Base-by-base conservation (phyloP, 2,113 vertebrate species). In the Petroica traversi region DNA sequence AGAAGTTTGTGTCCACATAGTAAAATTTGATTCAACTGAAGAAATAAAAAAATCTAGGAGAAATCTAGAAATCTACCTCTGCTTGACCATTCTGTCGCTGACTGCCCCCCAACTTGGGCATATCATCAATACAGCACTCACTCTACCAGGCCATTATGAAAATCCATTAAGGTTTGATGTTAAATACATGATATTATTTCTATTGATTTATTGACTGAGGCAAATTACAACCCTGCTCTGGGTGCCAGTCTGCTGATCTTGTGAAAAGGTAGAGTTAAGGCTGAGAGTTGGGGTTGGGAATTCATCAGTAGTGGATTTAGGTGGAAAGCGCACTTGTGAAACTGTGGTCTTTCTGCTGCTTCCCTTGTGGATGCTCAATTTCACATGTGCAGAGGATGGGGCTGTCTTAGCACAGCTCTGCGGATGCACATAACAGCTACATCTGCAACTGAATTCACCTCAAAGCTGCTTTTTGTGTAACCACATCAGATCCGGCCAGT, bases 301-400 rank as follows among this genome's bases (percentile, higher is more conserved):
- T n/a, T 49, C 34, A 82, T 82, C 71, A 73, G 19, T 0, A 2
- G 48, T 16, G 24, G 25, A 54, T 66, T 68, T 54, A 73, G 23
- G 33, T 69, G 15, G 38, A 69, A 85, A 85, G 12, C 6, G 38
- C 1, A 0, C 28, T 52, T 61, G 40, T 57, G 28, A 41, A 89
- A 26, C 69, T 57, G n/a, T 69, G n/a, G 22, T 64, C n/a, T 69
- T 58, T 67, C 69, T 79, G 45, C 52, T 89, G 54, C 73, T 68
- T 78, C 31, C 9, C 29, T 14, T 0, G 0, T 45, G 49, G 77
- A 45, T 88, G 24, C 62, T 85, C 33, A 1, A 0, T 64, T 76
- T 88, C 34, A 41, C 3, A 4, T 12, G 8, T 31, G 49, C 40
- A 64, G 49, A 26, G 41, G 36, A 45, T 3, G 2, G 36, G 34